Conservation (phyloP, 2,113 vertebrate species). For the Bufo gargarizans region DNA sequence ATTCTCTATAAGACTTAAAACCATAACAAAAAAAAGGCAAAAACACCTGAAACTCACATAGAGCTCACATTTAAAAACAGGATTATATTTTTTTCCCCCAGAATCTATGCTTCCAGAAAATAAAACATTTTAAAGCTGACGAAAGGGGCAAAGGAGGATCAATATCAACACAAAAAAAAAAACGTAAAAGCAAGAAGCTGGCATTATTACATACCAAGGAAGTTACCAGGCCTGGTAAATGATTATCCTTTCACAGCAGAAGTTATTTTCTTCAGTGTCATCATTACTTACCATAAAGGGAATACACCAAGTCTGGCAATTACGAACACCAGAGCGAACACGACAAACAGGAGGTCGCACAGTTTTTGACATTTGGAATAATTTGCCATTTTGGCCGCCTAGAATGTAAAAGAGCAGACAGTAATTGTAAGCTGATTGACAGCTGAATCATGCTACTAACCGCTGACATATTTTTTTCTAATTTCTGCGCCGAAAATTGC, state of each 20-base stretch:
- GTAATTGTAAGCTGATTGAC: background rate
- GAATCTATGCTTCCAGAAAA: background rate
- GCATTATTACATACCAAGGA: background rate
- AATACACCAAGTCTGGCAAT: conserved; percentile 90
- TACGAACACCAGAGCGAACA: conserved; percentile 93
- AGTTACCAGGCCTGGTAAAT: background rate
- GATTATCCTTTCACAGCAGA: background rate
- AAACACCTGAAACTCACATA: no score
- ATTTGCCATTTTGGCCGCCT: conserved; percentile 99
- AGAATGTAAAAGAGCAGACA: conserved; percentile 72
- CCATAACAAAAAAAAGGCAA: no score
- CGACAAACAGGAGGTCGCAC: conserved; percentile 92
- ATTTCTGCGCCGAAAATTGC: conserved; percentile 1
- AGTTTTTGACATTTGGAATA: conserved; percentile 97
- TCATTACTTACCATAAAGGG: conserved; percentile 89
- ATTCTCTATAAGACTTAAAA: no score
- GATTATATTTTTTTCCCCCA: background rate
- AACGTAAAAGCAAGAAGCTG: background rate
- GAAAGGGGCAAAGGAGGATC: background rate
- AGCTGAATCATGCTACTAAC: conserved; percentile 12
- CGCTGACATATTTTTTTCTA: background rate
- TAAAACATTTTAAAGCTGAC: background rate
- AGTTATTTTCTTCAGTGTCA: conserved; percentile 28
- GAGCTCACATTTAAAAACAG: no score
- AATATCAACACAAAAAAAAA: background rate